phyloP scores from a whole-genome alignment of 2,113 vertebrate species.

The Dryoscopus gambensis region DNA sequence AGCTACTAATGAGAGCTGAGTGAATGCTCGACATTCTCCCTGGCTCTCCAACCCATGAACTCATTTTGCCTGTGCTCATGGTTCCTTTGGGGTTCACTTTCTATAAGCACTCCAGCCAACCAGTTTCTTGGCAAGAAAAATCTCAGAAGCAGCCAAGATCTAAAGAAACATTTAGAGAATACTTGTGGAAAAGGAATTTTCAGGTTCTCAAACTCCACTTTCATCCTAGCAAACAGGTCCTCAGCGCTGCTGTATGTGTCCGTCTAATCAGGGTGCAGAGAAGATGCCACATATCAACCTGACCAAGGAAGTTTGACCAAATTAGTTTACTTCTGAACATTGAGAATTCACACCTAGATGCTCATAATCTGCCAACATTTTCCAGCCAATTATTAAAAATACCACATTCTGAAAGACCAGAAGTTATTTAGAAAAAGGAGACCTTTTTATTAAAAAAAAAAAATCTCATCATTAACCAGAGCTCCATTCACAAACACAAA shows the following conservation, averaged over 20 bases:
- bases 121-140: conserved; percentile 24
- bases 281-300: not conserved
- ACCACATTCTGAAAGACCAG: not conserved
- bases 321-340: not conserved
- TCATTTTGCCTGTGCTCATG: not conserved
- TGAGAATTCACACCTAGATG: not conserved
- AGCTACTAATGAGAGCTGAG: conserved; percentile 43
- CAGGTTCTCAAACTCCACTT: not conserved
- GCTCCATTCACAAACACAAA: not conserved
- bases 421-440: not conserved
- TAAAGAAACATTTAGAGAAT: conserved; percentile 17
- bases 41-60: conserved; percentile 11
- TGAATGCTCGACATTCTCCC: not conserved
- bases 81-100: conserved; percentile 52
- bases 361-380: not conserved
- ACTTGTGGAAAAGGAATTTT: conserved; percentile 26
- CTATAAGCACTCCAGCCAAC: not conserved
- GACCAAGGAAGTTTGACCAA: not conserved
- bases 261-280: not conserved
- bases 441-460: not conserved
- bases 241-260: not conserved
- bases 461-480: not conserved
- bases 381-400: not conserved
- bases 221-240: not conserved
- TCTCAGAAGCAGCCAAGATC: conserved; percentile 32